Evolutionary conservation across 1,140 invertebrate genomes (phyloP), one percentile per base, ranked within the genome.

Genomic region (Calephelis nemesis): DNA sequence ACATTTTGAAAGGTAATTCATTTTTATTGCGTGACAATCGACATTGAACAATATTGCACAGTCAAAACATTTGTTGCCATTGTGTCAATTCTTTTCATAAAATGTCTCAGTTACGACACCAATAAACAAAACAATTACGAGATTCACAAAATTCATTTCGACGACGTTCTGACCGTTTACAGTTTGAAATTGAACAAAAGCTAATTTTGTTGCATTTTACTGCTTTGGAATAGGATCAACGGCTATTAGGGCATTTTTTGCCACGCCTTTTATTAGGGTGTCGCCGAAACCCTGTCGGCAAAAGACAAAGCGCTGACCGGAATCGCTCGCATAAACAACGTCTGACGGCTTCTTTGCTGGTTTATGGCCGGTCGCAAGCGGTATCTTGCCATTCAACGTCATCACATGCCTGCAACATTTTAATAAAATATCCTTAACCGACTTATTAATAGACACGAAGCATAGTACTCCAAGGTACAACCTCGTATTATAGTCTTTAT

Each of bases 141-240:
- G 75, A 78, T 74, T 73, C 74, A 73, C 66, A 70, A 69, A 76
- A 81, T 77, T 74, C 67, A 76, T 79, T 69, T 71, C 71, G 68
- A 71, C 71, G 72, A 84, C 78, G 64, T 54, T 54, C 9, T 54
- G 50, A 54, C 50, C 50, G 50, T 84, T 83, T 82, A 83, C 83
- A 81, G 79, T 87, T 85, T 78, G 75, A 81, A 81, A 83, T 84
- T 88, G 86, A 84, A 89, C 87, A 89, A 91, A 88, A 78, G 86
- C 87, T 91, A 90, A 91, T 90, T 91, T 91, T 91, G 88, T 91
- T 91, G 86, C 86, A 91, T 87, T 91, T 91, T 91, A 91, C 83
- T 87, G 77, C 85, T 79, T 87, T 82, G 79, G 84, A 91, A 91
- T 91, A 85, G 87, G 88, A 88, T 90, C 87, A 88, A 83, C 81